Percentiles rank a stretch among this genome's conserved stretches.
Conservation (phyloP, 2,797 vertebrate species). For the Paramormyrops hopkinsi region DNA sequence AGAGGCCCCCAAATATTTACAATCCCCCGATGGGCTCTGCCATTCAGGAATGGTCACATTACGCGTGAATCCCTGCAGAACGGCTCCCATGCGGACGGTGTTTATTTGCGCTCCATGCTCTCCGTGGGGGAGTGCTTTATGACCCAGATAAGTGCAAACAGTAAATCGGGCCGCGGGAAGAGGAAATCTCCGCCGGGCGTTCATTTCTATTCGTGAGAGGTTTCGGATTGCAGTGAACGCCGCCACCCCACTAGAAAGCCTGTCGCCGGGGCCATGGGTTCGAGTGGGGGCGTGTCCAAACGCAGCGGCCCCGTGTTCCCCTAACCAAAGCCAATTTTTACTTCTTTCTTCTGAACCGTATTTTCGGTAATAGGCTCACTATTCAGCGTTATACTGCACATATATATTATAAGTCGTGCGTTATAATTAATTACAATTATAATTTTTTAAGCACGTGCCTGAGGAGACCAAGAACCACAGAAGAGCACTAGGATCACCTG, state of each 20-base stretch:
- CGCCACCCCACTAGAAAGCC: neutral
- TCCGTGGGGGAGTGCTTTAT: neutral
- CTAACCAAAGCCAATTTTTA: neutral
- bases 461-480: neutral
- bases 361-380: neutral
- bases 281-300: neutral
- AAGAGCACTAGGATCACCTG: neutral
- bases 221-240: neutral
- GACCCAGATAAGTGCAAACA: neutral
- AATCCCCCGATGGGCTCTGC: neutral
- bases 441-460: neutral
- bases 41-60: neutral
- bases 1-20: constrained; percentile 1
- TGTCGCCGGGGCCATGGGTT: neutral
- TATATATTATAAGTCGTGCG: neutral
- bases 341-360: neutral
- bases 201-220: neutral
- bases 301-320: neutral
- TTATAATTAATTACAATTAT: neutral
- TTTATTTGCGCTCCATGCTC: neutral
- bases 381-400: neutral
- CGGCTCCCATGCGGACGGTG: neutral
- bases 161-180: neutral
- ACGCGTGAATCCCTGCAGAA: neutral
- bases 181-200: neutral